Percentiles rank a stretch among this genome's conserved stretches.
Evolutionary conservation across 2,888 invertebrate genomes (phyloP).

Genomic region (Ischnura elegans): DNA sequence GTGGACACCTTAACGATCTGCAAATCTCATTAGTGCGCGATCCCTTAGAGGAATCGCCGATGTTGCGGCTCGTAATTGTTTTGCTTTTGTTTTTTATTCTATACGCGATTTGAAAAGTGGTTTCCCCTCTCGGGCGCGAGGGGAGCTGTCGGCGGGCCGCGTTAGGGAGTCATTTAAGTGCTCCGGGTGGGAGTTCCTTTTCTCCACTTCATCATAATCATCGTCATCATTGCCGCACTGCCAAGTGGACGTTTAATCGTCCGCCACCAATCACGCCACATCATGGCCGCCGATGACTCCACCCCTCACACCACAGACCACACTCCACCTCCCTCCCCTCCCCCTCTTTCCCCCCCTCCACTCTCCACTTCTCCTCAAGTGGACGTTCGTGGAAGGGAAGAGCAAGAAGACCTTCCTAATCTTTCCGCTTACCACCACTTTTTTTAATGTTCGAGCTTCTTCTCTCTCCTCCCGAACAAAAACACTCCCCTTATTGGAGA

Average conservation of each 20-base stretch:
- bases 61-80: background rate
- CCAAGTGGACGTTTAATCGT: background rate
- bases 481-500: background rate
- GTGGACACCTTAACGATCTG: too few relatives aligned
- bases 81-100: background rate
- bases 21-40: background rate
- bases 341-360: background rate
- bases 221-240: background rate
- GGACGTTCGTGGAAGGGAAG: background rate
- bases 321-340: too few relatives aligned
- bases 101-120: background rate
- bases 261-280: background rate
- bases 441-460: constrained; percentile 11
- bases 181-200: background rate
- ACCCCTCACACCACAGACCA: too few relatives aligned
- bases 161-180: background rate
- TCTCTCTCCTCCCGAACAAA: too few relatives aligned
- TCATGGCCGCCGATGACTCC: background rate
- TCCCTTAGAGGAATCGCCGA: background rate
- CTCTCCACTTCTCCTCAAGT: background rate
- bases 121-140: background rate
- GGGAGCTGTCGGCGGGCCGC: background rate
- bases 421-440: background rate
- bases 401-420: background rate
- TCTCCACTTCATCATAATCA: background rate